Evolutionary conservation across 2,797 vertebrate species (phyloP), one percentile per base, ranked within the genome.

Genomic region (Cyclopterus lumpus): DNA sequence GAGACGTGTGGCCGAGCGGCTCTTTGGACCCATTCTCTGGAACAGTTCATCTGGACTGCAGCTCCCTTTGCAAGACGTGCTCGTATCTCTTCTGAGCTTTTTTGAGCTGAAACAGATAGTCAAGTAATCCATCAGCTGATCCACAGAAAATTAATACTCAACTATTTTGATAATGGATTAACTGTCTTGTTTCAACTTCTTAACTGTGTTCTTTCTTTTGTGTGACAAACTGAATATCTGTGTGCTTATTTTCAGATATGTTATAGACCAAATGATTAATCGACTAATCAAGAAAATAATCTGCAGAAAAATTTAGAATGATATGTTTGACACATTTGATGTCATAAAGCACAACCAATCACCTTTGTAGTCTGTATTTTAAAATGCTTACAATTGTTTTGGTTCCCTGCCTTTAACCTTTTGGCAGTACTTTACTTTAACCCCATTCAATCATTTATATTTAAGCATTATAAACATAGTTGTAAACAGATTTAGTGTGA

Each of bases 21-120:
- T 77, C 60, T 36, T 8, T 71, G 60, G 82, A 81, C 32, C 10
- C 49, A 44, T 24, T 59, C 65, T 59, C 67, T 67, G 42, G n/a
- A 87, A 77, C 63, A 42, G 48, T 49, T 80, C 68, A 64, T 80
- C 51, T 62, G 54, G 46, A 71, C 48, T 63, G 6, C 70, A 30
- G 61, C 12, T 51, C 12, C 40, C 26, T 49, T 32, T 67, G 22
- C 9, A 3, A 20, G 34, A 55, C 42, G 16, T 18, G 18, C 22
- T 34, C 44, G 38, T 26, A 40, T 62, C 18, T 60, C 14, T 15
- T 8, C 53, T 48, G 46, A n/a, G 6, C 14, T 11, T 26, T 30
- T 46, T 20, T 20, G 7, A 65, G 54, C 40, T 55, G 22, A 8
- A 67, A 44, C 28, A 38, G 20, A 16, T 18, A 34, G 16, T 54